These are phyloP conservation scores for Gadus chalcogrammus DNA, from an alignment of 2,113 vertebrate species.

Conservation along the genomic window DNA sequence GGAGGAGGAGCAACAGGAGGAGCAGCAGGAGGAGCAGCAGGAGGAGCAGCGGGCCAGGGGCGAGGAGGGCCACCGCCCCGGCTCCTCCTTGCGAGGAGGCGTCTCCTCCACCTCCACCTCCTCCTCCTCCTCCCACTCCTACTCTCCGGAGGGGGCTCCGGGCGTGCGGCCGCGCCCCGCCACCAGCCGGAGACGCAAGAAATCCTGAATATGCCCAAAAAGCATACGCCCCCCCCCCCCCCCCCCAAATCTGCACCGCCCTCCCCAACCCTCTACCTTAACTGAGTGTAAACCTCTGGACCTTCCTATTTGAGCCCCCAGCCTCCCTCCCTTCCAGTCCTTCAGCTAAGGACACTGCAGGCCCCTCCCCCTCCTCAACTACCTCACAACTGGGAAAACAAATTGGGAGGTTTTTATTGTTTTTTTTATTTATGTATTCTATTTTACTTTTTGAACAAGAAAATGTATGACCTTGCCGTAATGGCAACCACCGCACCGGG, in stretches of 20 bases:
- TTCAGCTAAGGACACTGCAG: not conserved
- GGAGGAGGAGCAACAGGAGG: slow-evolving; percentile 66
- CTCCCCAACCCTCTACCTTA: slow-evolving; percentile 9
- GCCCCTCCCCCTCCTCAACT: slow-evolving; percentile 54
- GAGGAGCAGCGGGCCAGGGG: slow-evolving; percentile 52
- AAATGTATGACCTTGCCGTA: slow-evolving; percentile 50
- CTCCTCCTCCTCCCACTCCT: slow-evolving; percentile 62
- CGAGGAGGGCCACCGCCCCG: slow-evolving; percentile 32
- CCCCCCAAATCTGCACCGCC: slow-evolving; percentile 18
- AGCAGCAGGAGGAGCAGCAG: slow-evolving; percentile 70
- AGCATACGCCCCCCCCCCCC: not conserved
- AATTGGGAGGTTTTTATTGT: slow-evolving; percentile 57
- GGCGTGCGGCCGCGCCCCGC: slow-evolving; percentile 79
- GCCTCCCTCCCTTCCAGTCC: not conserved
- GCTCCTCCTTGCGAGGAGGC: slow-evolving; percentile 81
- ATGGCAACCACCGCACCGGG: slow-evolving; percentile 61
- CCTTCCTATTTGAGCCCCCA: not conserved
- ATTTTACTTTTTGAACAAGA: slow-evolving; percentile 3
- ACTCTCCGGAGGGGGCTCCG: slow-evolving; percentile 82
- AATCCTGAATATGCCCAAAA: slow-evolving; percentile 74
- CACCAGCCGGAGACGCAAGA: slow-evolving; percentile 89
- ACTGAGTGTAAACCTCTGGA: slow-evolving; percentile 45
- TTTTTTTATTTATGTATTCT: slow-evolving; percentile 24
- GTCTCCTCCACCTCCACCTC: slow-evolving; percentile 68
- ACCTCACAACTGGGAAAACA: slow-evolving; percentile 72